A percentile compares a stretch with the other conserved stretches of the same genome.
phyloP scores from a whole-genome alignment of 2,888 invertebrate genomes.

The Drosophila austrosaltans region DNA sequence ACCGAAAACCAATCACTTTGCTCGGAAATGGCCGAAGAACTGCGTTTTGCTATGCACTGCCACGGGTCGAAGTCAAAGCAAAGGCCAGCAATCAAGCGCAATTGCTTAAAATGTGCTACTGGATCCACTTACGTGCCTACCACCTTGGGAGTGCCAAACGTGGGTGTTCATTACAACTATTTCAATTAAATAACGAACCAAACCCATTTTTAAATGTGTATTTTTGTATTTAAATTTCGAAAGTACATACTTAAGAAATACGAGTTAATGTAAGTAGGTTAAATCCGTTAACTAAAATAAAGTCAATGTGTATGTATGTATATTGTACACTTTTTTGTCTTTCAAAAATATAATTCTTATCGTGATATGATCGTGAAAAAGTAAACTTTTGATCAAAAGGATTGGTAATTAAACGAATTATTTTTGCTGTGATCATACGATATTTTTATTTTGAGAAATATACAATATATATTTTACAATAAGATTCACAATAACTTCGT shows the following conservation, averaged over 20 bases:
- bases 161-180: conserved; percentile 81
- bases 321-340: background rate
- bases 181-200: conserved; percentile 71
- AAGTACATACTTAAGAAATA: background rate
- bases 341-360: background rate
- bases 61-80: conserved; percentile 91
- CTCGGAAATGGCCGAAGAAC: conserved; percentile 96
- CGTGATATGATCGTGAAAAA: too few species aligned
- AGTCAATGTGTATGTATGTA: background rate
- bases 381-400: background rate
- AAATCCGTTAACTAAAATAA: background rate
- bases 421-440: conserved; percentile 2
- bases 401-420: background rate
- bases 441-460: conserved; percentile 44
- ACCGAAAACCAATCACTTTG: conserved; percentile 94
- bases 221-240: background rate
- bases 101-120: conserved; percentile 90
- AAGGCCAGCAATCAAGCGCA: conserved; percentile 90
- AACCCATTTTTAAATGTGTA: conserved; percentile 1
- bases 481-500: conserved; percentile 49
- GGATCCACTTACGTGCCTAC: conserved; percentile 88
- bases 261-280: background rate
- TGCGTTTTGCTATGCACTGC: conserved; percentile 95
- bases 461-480: conserved; percentile 58
- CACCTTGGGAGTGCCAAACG: conserved; percentile 74